Percentiles rank a stretch among this genome's conserved stretches.
Conservation (phyloP, 2,113 vertebrate species). For the Heterocephalus glaber region DNA sequence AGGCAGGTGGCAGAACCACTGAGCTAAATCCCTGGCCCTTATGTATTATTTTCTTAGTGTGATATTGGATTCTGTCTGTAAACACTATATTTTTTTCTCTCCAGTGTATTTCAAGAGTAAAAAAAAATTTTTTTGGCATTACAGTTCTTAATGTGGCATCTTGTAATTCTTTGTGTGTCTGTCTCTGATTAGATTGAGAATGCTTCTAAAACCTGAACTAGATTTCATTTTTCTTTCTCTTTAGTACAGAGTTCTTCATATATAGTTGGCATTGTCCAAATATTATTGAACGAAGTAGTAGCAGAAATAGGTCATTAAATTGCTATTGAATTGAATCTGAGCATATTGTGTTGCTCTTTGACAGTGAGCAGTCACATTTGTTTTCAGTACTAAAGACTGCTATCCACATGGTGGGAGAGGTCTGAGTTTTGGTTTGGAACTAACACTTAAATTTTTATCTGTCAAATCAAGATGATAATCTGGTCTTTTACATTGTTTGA, state of each 20-base stretch:
- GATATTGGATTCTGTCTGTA: background rate
- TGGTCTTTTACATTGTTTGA: constrained; percentile 19
- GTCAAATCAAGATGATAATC: background rate
- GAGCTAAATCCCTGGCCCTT: too few species aligned
- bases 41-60: background rate
- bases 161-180: background rate
- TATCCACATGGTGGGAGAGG: background rate
- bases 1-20: too few species aligned
- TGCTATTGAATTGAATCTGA: constrained; percentile 21
- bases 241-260: constrained; percentile 17
- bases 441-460: constrained; percentile 25
- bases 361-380: background rate
- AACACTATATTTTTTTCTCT: background rate
- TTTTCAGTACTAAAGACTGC: background rate
- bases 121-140: background rate
- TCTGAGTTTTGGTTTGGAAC: background rate
- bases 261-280: background rate
- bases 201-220: background rate
- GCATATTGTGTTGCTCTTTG: background rate
- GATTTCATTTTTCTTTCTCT: constrained; percentile 42
- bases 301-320: constrained; percentile 21
- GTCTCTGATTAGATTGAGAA: background rate
- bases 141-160: background rate
- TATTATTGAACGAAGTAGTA: background rate
- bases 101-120: background rate